phyloP scores from a whole-genome alignment of 2,113 vertebrate species.

The Hymenochirus boettgeri region DNA sequence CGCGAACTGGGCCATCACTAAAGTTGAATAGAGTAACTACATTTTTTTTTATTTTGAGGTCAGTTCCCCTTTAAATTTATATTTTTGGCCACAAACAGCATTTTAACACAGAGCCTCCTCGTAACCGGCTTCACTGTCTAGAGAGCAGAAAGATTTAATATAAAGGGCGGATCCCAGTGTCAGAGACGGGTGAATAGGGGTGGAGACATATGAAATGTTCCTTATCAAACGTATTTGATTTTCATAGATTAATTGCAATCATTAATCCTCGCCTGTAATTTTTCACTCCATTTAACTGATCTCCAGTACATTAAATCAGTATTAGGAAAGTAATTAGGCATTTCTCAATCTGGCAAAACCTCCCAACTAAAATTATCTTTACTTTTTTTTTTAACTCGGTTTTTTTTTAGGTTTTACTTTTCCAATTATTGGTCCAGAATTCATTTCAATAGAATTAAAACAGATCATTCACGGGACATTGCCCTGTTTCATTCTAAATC shows the following conservation, averaged over 20 bases:
- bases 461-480: slow-evolving; percentile 12
- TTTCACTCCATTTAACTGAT: slow-evolving; percentile 44
- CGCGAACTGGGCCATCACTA: too few species aligned
- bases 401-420: slow-evolving; percentile 31
- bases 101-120: too few species aligned
- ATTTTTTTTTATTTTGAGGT: too few species aligned
- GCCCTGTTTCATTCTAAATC: too few species aligned
- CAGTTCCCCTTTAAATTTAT: too few species aligned
- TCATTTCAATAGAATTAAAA: slow-evolving; percentile 35
- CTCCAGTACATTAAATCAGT: slow-evolving; percentile 40
- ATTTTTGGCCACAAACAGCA: too few species aligned
- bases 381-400: slow-evolving; percentile 23
- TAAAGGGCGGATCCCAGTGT: too few species aligned
- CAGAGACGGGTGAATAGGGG: neutral
- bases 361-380: slow-evolving; percentile 26
- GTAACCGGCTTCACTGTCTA: too few species aligned
- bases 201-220: neutral
- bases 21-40: too few species aligned
- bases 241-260: slow-evolving; percentile 39
- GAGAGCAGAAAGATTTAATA: too few species aligned
- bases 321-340: slow-evolving; percentile 41
- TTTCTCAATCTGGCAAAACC: slow-evolving; percentile 19
- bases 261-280: slow-evolving; percentile 42
- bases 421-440: slow-evolving; percentile 32
- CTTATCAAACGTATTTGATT: slow-evolving; percentile 37